Evolutionary conservation across 2,113 vertebrate species (phyloP).

Genomic region (Labeo rohita): DNA sequence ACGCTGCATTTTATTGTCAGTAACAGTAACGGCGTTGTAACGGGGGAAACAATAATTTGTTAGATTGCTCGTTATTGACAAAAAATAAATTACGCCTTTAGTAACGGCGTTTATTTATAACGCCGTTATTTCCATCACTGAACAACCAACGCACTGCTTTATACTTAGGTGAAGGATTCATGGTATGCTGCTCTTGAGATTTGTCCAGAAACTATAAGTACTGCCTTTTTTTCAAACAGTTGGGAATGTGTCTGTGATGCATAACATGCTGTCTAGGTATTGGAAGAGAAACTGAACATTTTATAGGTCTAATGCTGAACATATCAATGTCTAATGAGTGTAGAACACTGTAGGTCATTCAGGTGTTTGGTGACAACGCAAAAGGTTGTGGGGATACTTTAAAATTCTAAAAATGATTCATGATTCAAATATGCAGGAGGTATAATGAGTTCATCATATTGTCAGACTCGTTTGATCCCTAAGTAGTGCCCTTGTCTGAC

Average conservation of each 20-base stretch:
- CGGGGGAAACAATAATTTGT: no score
- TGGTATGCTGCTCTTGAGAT: not conserved
- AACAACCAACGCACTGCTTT: not conserved
- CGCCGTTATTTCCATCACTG: no score
- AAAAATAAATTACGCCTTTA: no score
- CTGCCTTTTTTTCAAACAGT: not conserved
- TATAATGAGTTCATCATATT: constrained; percentile 31
- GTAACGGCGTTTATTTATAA: no score
- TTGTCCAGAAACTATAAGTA: not conserved
- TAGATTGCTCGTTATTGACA: no score
- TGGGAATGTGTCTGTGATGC: not conserved
- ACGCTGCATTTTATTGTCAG: no score
- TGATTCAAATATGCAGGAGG: constrained; percentile 8
- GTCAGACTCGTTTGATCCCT: constrained; percentile 25
- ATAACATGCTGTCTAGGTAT: not conserved
- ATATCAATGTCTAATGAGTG: no score
- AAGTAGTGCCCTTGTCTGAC: constrained; percentile 10
- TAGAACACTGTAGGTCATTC: not conserved
- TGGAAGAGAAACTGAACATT: not conserved
- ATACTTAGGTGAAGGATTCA: not conserved
- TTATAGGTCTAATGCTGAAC: not conserved
- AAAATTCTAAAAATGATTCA: not conserved
- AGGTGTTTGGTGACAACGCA: not conserved
- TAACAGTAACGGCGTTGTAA: no score
- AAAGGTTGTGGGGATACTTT: not conserved